Conservation (phyloP, 2,888 invertebrate species). For the Oscheius sp. region DNA sequence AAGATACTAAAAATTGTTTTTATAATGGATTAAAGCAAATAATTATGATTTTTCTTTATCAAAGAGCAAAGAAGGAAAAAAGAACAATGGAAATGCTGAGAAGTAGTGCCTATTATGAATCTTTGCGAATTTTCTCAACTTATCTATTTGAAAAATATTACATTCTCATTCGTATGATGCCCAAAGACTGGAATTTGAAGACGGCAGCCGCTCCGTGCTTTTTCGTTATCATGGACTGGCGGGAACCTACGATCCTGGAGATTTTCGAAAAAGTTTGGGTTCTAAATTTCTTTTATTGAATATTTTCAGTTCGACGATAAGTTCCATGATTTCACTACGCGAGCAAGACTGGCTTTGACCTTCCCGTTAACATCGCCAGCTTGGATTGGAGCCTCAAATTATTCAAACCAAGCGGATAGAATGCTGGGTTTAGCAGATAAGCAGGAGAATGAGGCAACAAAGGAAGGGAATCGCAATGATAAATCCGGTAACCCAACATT, state of each 20-base stretch:
- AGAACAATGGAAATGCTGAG: slow-evolving; percentile 44
- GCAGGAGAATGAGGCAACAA: not conserved
- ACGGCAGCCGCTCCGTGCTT: slow-evolving; percentile 33
- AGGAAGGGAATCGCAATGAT: not conserved
- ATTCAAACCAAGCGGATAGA: not conserved
- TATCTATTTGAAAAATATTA: slow-evolving; percentile 29
- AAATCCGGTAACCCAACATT: not conserved
- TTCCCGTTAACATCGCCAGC: slow-evolving; percentile 1
- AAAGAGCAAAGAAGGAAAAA: slow-evolving; percentile 39
- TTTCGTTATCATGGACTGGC: slow-evolving; percentile 59
- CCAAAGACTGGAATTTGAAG: slow-evolving; percentile 17
- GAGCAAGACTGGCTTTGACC: not conserved
- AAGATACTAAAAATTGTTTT: not conserved
- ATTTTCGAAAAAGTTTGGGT: slow-evolving; percentile 39
- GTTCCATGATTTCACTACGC: slow-evolving; percentile 6
- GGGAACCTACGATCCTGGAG: slow-evolving; percentile 40
- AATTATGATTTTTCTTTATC: slow-evolving; percentile 50
- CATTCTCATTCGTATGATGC: slow-evolving; percentile 36
- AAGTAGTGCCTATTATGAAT: not conserved
- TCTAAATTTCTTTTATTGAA: too few species aligned
- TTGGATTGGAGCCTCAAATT: slow-evolving; percentile 26
- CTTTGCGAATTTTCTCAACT: slow-evolving; percentile 14
- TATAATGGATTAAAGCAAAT: slow-evolving; percentile 53
- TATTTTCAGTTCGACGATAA: slow-evolving; percentile 34
- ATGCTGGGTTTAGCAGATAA: not conserved